phyloP scores from a whole-genome alignment of 2,888 invertebrate genomes.

The Prenolepis imparis region DNA sequence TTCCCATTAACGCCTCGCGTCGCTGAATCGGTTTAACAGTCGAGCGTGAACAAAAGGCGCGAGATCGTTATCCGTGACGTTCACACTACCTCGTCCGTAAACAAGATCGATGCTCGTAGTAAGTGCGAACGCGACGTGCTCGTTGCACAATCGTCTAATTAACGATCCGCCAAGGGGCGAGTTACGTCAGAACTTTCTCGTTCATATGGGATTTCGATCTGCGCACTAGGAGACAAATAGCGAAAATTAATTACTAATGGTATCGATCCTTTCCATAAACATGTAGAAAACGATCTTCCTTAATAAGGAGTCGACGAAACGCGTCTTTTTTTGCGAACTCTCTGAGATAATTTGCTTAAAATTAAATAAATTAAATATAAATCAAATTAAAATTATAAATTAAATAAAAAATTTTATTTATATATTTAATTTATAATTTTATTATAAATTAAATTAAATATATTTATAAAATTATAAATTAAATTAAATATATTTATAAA shows the following conservation, averaged over 20 bases:
- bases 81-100: neutral
- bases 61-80: slow-evolving; percentile 46
- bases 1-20: slow-evolving; percentile 62
- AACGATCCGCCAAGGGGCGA: slow-evolving; percentile 41
- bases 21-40: slow-evolving; percentile 56
- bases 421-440: too few species aligned
- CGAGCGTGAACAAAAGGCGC: slow-evolving; percentile 52
- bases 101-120: slow-evolving; percentile 22
- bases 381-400: too few species aligned
- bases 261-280: neutral
- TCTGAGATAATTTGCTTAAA: too few species aligned
- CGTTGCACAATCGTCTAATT: slow-evolving; percentile 76
- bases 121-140: slow-evolving; percentile 17
- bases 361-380: too few species aligned
- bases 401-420: too few species aligned
- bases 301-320: too few species aligned
- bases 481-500: too few species aligned
- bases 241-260: neutral
- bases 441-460: too few species aligned
- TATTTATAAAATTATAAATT: too few species aligned
- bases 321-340: too few species aligned
- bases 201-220: slow-evolving; percentile 56
- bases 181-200: slow-evolving; percentile 75
- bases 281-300: neutral
- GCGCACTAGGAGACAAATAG: neutral